Evolutionary conservation across 2,113 vertebrate species (phyloP), one percentile per base, ranked within the genome.

Genomic region (Sphaerodactylus townsendi): DNA sequence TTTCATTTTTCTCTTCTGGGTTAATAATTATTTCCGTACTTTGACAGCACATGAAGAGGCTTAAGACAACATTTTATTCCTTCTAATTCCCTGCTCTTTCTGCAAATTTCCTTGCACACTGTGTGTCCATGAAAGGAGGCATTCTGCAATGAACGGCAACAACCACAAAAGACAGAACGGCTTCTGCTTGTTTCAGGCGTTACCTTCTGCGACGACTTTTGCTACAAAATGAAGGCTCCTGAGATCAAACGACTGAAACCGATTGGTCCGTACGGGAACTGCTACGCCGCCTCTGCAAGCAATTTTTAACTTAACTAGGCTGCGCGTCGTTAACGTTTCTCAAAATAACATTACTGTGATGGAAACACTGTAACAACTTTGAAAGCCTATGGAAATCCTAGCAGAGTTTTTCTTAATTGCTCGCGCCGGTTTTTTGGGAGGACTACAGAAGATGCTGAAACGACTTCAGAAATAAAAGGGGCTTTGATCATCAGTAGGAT

Each of bases 131-230:
- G 86, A 93, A 87, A 82, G 11, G 53, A 86, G 68, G 21, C 17
- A 35, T 0, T 0, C 53, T 30, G 86, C 85, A 91, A 88, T 71
- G 82, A 68, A 73, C 73, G 48, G 64, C 78, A 87, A 82, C 86
- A 87, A 56, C 50, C 64, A 84, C 78, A 87, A 86, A 88, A 89
- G 80, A 87, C 81, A 53, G 66, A 89, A 71, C 35, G 41, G 59
- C 37, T 35, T 70, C 88, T 81, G 70, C 83, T 92, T 92, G 87
- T 82, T 90, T 94, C 88, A 89, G 33, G 25, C 85, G 93, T 89
- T 72, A 72, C 85, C 88, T 85, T 81, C 68, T 68, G 72, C 72
- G 75, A 80, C 82, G 82, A 71, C 81, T 82, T 91, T 88, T 85
- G 56, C 85, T 79, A 50, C 68, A 81, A 92, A 93, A 87, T 48